phyloP scores from a whole-genome alignment of 2,797 vertebrate species.

The Argya squamiceps region DNA sequence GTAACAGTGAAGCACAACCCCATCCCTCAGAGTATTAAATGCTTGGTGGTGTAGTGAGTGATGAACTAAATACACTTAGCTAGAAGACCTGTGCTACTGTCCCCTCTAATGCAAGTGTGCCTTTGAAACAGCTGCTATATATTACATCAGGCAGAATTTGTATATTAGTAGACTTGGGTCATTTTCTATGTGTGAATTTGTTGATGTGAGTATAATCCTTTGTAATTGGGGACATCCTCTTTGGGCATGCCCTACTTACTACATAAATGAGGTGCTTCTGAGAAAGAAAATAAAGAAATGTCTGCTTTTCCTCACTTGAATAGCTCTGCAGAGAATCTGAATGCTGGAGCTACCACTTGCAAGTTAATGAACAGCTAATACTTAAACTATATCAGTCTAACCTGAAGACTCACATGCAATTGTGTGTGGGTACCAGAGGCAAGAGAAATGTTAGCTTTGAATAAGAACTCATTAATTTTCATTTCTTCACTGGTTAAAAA shows the following conservation, averaged over 20 bases:
- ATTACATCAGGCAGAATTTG: background rate
- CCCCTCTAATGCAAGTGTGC: background rate
- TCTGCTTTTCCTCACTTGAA: background rate
- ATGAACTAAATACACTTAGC: background rate
- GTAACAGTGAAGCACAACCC: background rate
- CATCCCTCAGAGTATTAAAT: background rate
- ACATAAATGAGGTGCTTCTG: background rate
- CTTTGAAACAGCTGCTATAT: background rate
- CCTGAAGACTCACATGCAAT: background rate
- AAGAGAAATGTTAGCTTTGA: background rate
- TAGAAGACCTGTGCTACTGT: background rate
- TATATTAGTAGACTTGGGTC: background rate
- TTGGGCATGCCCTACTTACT: conserved; percentile 26
- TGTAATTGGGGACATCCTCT: background rate
- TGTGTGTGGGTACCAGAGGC: background rate
- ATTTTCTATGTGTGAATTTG: background rate
- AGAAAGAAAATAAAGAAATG: background rate
- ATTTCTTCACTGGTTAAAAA: background rate
- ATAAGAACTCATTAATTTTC: background rate
- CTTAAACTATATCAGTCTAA: background rate
- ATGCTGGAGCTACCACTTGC: background rate
- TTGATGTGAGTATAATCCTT: background rate
- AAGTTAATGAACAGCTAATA: background rate
- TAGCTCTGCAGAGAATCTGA: background rate
- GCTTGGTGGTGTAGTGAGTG: background rate